Evolutionary conservation across 2,888 invertebrate genomes (phyloP), one percentile per base, ranked within the genome.

Genomic region (Drosophila testacea): DNA sequence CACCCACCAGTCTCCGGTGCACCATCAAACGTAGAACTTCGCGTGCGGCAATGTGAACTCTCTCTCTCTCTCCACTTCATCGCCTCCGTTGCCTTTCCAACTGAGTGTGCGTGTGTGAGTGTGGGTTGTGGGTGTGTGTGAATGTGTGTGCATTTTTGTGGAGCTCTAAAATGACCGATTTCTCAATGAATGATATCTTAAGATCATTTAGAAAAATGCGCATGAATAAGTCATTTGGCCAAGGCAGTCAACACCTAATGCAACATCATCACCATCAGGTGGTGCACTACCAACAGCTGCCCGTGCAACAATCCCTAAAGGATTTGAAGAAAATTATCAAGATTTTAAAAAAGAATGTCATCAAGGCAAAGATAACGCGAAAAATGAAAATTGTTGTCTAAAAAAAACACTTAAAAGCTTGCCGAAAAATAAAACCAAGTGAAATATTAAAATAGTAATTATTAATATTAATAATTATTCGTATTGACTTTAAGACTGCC

Each of bases 1-100:
- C 91, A 90, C 85, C 89, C 91, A 89, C 88, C 92, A 92, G 92
- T 92, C 90, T 88, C 79, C 79, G 72, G 70, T 72, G 82, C 82
- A 86, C 87, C 83, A 84, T 83, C 89, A 79, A 86, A 78, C 88
- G 76, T 76, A 81, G 65, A 90, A 80, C 90, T 80, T 82, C 82
- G 81, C 42, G 67, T 57, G 67, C 84, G 85, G 81, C 79, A 79
- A 82, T 87, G 88, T 87, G 68, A 81, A 48, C 62, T 47, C 42
- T 16, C 27, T 7, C 38, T 39, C 22, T 22, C 22, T 22, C 22
- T 60, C 47, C 22, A 42, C 7, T 50, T 27, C 6, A 11, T 39
- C 51, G 57, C 52, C 48, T 38, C 44, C 38, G 30, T 27, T 30
- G n/a, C 34, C 16, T 30, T 41, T 42, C 10, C 28, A 13, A 9